Percentiles rank a stretch among this genome's conserved stretches.
Evolutionary conservation across 2,113 vertebrate species (phyloP).

Genomic region (Ciconia stormi): DNA sequence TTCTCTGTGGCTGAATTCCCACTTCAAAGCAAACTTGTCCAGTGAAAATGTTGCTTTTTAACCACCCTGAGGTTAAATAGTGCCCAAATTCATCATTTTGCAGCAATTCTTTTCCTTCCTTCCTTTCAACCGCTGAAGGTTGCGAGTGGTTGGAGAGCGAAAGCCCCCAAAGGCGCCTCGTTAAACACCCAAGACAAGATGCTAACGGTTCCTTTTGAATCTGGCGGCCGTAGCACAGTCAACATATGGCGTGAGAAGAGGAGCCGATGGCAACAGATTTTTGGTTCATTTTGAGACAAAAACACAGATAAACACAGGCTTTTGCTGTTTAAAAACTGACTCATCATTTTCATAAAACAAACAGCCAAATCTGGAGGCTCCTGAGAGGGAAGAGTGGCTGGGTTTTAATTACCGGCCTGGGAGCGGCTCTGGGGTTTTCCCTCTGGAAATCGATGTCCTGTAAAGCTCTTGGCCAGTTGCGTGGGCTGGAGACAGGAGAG

Average conservation of each 20-base stretch:
- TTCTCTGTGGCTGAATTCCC: rapidly evolving
- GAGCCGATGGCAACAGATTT: conserved; percentile 27
- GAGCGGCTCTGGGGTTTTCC: neutral
- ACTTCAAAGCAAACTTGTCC: rapidly evolving
- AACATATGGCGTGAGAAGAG: neutral
- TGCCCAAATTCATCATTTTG: rapidly evolving
- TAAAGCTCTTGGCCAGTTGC: neutral
- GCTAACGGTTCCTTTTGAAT: neutral
- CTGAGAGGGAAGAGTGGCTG: neutral
- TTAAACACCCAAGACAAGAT: neutral
- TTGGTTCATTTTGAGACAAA: neutral
- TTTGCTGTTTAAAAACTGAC: neutral
- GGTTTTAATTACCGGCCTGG: neutral
- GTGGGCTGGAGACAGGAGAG: rapidly evolving
- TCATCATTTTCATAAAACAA: conserved; percentile 20
- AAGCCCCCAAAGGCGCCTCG: neutral
- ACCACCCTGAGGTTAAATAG: rapidly evolving
- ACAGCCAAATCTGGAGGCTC: neutral
- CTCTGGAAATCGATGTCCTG: rapidly evolving
- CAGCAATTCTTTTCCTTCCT: neutral
- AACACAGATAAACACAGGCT: conserved; percentile 49
- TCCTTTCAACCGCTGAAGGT: neutral
- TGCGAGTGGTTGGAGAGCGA: neutral
- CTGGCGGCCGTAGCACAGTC: neutral
- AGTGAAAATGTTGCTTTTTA: rapidly evolving